These are phyloP conservation scores for Ambastaia sidthimunki DNA, from an alignment of 2,797 vertebrate genomes.

Conservation along the genomic window DNA sequence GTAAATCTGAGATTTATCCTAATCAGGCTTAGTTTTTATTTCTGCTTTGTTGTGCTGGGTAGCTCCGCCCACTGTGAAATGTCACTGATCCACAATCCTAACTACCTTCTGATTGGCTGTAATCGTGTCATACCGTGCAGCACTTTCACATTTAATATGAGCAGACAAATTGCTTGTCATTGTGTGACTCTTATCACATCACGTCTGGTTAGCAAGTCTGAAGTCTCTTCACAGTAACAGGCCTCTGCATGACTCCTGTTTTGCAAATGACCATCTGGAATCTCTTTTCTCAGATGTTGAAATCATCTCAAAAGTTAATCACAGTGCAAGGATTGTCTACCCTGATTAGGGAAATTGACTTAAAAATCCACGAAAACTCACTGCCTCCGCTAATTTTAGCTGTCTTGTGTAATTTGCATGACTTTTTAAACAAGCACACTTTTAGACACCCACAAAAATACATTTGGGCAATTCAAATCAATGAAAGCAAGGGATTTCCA, in stretches of 20 bases:
- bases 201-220: neutral
- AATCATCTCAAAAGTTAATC: slow-evolving; percentile 25
- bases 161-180: slow-evolving; percentile 19
- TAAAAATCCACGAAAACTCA: slow-evolving; percentile 19
- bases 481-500: neutral
- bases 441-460: neutral
- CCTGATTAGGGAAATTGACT: neutral
- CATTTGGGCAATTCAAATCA: neutral
- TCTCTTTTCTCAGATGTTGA: slow-evolving; percentile 27
- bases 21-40: too few relatives aligned
- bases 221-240: slow-evolving; percentile 37
- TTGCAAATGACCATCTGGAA: slow-evolving; percentile 39
- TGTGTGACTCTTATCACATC: neutral
- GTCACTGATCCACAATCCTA: neutral
- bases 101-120: neutral
- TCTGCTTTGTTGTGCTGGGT: too few relatives aligned
- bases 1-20: too few relatives aligned
- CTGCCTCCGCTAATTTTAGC: neutral
- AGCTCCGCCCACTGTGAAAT: neutral
- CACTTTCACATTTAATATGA: neutral
- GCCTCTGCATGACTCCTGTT: slow-evolving; percentile 1
- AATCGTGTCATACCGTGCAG: neutral
- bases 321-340: slow-evolving; percentile 31
- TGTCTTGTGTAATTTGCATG: neutral
- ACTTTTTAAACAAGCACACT: neutral